These are phyloP conservation scores for Callochromis pleurospilus DNA, from an alignment of 2,113 vertebrate species.

Conservation along the genomic window DNA sequence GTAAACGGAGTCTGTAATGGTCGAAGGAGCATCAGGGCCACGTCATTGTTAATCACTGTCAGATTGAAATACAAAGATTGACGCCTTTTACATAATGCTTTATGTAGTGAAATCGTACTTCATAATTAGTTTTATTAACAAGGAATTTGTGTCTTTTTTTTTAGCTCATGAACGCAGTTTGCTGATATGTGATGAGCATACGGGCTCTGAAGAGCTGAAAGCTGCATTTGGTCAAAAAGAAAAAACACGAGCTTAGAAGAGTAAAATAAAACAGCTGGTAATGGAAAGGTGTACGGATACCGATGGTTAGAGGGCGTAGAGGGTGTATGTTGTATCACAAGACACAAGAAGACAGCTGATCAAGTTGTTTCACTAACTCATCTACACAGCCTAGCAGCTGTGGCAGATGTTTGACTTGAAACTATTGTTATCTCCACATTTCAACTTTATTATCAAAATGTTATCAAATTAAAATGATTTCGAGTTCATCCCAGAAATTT, in stretches of 20 bases:
- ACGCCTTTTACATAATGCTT: background rate
- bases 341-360: background rate
- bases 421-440: background rate
- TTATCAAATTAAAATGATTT: background rate
- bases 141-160: background rate
- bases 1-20: background rate
- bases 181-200: background rate
- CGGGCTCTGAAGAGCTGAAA: background rate
- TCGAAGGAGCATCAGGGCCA: background rate
- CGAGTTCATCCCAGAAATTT: background rate
- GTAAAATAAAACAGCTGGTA: background rate
- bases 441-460: background rate
- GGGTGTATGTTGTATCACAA: background rate
- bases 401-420: background rate
- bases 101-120: background rate
- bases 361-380: background rate
- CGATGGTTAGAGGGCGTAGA: background rate
- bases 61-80: background rate
- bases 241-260: background rate
- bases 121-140: background rate
- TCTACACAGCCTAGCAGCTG: background rate
- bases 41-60: background rate
- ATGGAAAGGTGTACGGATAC: background rate
- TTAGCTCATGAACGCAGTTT: background rate
- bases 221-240: background rate